These are phyloP conservation scores for Sander lucioperca DNA, from an alignment of 2,113 vertebrate species.

Conservation along the genomic window DNA sequence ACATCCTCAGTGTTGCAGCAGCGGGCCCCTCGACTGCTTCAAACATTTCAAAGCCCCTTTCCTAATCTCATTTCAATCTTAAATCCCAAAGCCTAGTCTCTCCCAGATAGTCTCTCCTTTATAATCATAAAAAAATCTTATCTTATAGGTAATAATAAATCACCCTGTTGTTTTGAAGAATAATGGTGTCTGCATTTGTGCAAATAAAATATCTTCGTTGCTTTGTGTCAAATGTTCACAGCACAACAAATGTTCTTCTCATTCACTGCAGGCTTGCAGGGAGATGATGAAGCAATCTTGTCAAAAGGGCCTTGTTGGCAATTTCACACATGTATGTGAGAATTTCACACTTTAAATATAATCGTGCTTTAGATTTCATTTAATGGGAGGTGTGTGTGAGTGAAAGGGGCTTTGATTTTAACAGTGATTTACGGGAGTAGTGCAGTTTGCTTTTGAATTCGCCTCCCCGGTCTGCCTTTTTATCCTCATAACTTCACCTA, in stretches of 20 bases:
- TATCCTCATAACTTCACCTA: not conserved
- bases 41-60: slow-evolving; percentile 65
- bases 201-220: slow-evolving; percentile 28
- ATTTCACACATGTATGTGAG: slow-evolving; percentile 64
- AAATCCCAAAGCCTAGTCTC: slow-evolving; percentile 38
- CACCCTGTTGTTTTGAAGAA: slow-evolving; percentile 30
- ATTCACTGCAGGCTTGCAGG: slow-evolving; percentile 28
- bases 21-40: slow-evolving; percentile 23
- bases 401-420: slow-evolving; percentile 30
- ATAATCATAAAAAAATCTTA: not conserved
- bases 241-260: slow-evolving; percentile 37
- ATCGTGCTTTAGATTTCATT: slow-evolving; percentile 39
- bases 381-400: not conserved
- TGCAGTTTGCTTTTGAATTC: slow-evolving; percentile 11
- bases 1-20: slow-evolving; percentile 28
- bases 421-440: not conserved
- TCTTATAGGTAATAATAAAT: slow-evolving; percentile 31
- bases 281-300: slow-evolving; percentile 55
- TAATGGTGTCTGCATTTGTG: slow-evolving; percentile 21
- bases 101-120: not conserved
- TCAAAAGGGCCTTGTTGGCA: slow-evolving; percentile 54
- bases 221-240: slow-evolving; percentile 24
- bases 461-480: not conserved
- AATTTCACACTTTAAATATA: slow-evolving; percentile 53
- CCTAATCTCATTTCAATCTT: slow-evolving; percentile 57